Evolutionary conservation across 2,797 vertebrate genomes (phyloP), one percentile per base, ranked within the genome.

Genomic region (Peromyscus nudipes): DNA sequence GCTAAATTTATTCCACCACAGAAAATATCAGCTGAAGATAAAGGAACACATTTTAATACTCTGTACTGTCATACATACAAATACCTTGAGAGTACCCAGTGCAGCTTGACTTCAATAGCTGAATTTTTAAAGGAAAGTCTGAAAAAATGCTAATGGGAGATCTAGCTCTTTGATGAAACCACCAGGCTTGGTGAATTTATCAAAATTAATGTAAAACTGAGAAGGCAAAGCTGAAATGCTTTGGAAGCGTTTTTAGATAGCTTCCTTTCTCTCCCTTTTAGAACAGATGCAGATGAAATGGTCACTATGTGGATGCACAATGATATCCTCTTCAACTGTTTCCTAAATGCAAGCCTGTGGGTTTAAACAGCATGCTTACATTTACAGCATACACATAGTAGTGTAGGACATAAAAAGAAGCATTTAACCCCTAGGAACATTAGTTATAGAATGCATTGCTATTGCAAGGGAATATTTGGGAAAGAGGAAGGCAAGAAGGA

Each of bases 221-320:
- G 75, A 37, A 27, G 82, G 76, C 25, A 29, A 73, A 21, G 87
- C 80, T 92, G 82, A 93, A 92, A 60, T 37, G 95, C 97, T 97
- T 96, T 97, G 94, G 97, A 98, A 97, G 97, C 96, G 98, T 96
- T 98, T 98, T 98, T 98, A 98, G 97, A 98, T 90, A 98, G 97
- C 97, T 98, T 96, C 97, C 95, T 98, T 82, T 84, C 73, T 29
- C 71, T 52, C 52, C 52, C 55, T 77, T 98, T 98, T 96, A 97
- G 97, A 98, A 98, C 86, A 98, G 97, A 98, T 95, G 86, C 98
- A 98, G 97, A 98, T 98, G 97, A 98, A 97, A 92, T 92, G 96
- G 97, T 98, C 96, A 96, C 97, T 85, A 97, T 98, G 98, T 97
- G 97, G 97, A 98, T 97, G 96, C 98, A 98, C 96, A 98, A 40